Base-by-base conservation (phyloP, 2,888 invertebrate species). In the Cerceris ruficornis region DNA sequence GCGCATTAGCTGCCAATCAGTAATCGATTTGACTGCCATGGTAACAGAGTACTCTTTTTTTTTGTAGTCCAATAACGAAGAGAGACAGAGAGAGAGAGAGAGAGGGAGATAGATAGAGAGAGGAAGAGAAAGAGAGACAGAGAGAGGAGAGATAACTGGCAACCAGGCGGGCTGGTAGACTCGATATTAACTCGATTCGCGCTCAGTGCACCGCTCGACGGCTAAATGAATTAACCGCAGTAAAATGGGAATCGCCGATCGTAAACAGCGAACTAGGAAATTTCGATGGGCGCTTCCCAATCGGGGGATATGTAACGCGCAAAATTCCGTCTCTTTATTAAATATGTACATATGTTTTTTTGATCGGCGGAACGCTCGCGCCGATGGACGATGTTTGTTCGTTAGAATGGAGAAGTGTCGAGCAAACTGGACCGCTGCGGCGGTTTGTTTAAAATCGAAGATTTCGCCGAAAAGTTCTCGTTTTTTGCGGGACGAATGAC, bases 21-120 rank as follows among this genome's bases (percentile, higher is more conserved):
- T 82, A 85, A 85, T 85, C 85, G 85, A 85, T 85, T 85, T 78
- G 77, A 84, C 83, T 85, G 57, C 85, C 85, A 85, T 85, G 83
- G 85, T 77, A 85, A 85, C 85, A 76, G 75, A 68, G 46, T 75
- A 78, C 72, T 55, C 68, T 60, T 84, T 77, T 60, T 73, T 79
- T 81, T 72, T 55, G 14, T 17, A 54, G 17, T 46, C 81, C 64
- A 77, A 75, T 75, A 82, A 75, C 73, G 72, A 65, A 71, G 68
- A 54, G 80, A 43, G 81, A 28, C 2, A 28, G 28, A 4, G 28
- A 28, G 28, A 28, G 1, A 28, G 28, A 28, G 1, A 28, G 28
- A 4, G 1, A 28, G 28, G 4, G 1, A 28, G 28, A 28, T 28
- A 28, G 28, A 28, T 28, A 2, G 28, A 28, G 1, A 28, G 28